Conservation (phyloP, 2,113 vertebrate genomes). For the Ophiodon elongatus region DNA sequence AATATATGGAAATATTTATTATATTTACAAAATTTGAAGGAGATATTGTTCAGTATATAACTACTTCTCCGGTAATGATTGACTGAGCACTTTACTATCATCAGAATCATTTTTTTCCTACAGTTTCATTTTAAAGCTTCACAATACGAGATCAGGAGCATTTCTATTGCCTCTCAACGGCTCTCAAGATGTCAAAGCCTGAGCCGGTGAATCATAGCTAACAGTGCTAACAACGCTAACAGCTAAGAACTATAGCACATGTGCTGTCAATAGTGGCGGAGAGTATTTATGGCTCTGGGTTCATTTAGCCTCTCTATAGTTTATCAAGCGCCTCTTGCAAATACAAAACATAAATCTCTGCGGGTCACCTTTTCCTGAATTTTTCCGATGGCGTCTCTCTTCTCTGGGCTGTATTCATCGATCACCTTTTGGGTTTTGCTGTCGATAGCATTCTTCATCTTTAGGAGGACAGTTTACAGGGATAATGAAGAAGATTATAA, state of each 20-base stretch:
- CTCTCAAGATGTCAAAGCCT: not conserved
- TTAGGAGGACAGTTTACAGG: constrained; percentile 18
- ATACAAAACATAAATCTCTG: not conserved
- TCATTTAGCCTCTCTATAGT: not conserved
- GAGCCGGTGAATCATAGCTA: not conserved
- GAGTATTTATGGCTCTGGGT: not conserved
- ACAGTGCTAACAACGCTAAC: not conserved
- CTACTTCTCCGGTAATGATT: not conserved
- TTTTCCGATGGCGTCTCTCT: constrained; percentile 34
- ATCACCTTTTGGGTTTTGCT: not conserved
- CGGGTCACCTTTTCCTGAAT: constrained; percentile 62
- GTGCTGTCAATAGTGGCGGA: not conserved
- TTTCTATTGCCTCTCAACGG: too few relatives aligned
- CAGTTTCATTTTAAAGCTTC: not conserved
- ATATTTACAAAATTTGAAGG: not conserved
- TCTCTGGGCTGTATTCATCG: constrained; percentile 13
- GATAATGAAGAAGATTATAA: not conserved
- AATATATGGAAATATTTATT: not conserved
- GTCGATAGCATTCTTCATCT: constrained; percentile 22
- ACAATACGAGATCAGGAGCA: too few relatives aligned
- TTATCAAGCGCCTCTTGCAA: not conserved
- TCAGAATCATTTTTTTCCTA: not conserved
- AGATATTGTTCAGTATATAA: not conserved
- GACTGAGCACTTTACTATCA: not conserved
- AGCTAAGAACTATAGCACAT: not conserved